phyloP scores from a whole-genome alignment of 2,797 vertebrate genomes.

The Aselliscus stoliczkanus region DNA sequence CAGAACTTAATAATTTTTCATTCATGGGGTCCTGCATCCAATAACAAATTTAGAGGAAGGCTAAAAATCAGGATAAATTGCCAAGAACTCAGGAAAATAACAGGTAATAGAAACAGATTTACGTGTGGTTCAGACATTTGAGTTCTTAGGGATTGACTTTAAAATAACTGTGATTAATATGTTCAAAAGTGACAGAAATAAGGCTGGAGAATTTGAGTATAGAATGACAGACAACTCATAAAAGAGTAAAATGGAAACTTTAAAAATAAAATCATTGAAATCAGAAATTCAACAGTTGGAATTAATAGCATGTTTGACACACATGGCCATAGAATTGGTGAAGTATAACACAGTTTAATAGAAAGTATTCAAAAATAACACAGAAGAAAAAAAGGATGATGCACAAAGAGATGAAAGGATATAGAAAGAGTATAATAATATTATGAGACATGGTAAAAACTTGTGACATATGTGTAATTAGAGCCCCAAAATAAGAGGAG shows the following conservation, averaged over 20 bases:
- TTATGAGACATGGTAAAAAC: background rate
- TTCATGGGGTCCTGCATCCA: background rate
- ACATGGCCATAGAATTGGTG: background rate
- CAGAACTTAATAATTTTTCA: background rate
- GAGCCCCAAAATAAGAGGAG: background rate
- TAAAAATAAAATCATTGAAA: background rate
- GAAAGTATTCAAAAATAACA: background rate
- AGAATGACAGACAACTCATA: background rate
- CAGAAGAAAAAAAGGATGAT: background rate
- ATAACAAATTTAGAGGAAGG: background rate
- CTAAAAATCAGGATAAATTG: background rate
- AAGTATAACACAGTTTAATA: background rate
- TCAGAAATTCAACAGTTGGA: background rate
- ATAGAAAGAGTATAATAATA: background rate
- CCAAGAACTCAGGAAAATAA: constrained; percentile 14
- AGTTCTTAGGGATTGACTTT: background rate
- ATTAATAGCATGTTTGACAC: background rate
- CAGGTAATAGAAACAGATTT: background rate
- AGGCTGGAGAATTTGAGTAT: background rate
- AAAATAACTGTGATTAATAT: background rate
- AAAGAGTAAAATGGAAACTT: background rate
- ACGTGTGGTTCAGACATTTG: background rate
- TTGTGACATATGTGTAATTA: background rate
- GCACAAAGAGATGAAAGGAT: background rate
- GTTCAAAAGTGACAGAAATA: background rate